Conservation (phyloP, 2,797 vertebrate species). For the Tapera naevia region DNA sequence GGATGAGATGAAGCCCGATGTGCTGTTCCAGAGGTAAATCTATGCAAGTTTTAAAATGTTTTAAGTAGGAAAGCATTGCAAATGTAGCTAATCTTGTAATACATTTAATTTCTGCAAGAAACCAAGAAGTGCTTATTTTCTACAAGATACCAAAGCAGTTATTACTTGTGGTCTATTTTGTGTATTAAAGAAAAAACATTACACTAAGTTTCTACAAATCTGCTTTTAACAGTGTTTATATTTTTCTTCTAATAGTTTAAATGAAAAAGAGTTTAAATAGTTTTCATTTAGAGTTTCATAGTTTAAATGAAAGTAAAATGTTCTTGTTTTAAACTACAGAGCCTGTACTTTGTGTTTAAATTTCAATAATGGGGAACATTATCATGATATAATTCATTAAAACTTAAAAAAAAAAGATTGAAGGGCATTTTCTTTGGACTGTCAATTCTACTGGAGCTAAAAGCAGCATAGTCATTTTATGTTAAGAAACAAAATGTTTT, state of each 20-base stretch:
- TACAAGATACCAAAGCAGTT: not conserved
- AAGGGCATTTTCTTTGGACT: not conserved
- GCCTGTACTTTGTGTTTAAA: not conserved
- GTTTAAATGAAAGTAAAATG: not conserved
- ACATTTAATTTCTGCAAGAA: not conserved
- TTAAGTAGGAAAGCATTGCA: not conserved
- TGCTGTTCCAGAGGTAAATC: not conserved
- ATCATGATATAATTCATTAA: too few relatives aligned
- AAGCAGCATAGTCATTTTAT: not conserved
- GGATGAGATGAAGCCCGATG: not conserved
- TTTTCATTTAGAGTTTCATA: not conserved
- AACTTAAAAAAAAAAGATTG: not conserved
- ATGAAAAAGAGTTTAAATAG: not conserved
- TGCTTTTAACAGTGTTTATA: not conserved
- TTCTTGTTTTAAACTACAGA: not conserved
- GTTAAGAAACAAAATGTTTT: not conserved
- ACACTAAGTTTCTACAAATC: not conserved
- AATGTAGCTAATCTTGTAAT: not conserved
- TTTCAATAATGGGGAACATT: not conserved
- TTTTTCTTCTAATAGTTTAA: not conserved
- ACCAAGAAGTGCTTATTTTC: not conserved
- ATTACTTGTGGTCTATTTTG: not conserved
- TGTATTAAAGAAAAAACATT: not conserved
- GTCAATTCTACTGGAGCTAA: not conserved
- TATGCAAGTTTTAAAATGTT: not conserved